Evolutionary conservation across 2,888 invertebrate genomes (phyloP), one percentile per base, ranked within the genome.

Genomic region (Phorcus lineatus): DNA sequence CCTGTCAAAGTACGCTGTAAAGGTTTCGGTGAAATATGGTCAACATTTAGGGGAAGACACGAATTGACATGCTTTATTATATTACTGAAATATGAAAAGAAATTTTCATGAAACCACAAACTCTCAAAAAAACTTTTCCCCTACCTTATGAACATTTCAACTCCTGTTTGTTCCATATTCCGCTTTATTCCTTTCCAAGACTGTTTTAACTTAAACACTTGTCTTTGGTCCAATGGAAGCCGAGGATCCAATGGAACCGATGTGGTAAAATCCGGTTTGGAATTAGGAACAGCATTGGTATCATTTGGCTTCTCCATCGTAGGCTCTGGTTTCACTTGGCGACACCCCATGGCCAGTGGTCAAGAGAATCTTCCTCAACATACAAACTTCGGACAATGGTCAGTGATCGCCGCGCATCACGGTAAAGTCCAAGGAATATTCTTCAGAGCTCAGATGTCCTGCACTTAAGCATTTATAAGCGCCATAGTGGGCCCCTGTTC

Each of bases 71-170:
- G 47, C 11, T 47, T 7, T 36, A 36, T 36, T 36, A 6, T 1
- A 47, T 6, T 6, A 13, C 11, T 1, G 13, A 47, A 13, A 13
- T 13, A 11, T 11, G 11, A 11, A 47, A 47, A 36, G 3, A 36
- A 36, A 6, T 11, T 47, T 11, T 47, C 47, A 47, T 36, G 7
- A 36, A 36, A 7, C 36, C 36, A 36, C n/a, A n/a, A n/a, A n/a
- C 36, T 36, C 36, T 36, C 7, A 2, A 7, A 4, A 13, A 47
- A 11, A 47, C 7, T 57, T 55, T 7, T 16, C 16, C 9, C 86
- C 83, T 85, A 90, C 90, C 88, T 88, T 66, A 90, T 81, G 84
- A 90, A 90, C 89, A 90, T 90, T 74, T 90, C 90, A 24, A 90
- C 86, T 4, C 90, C 90, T 1, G 90, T 89, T 9, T 85, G 84